A percentile compares a stretch with the other conserved stretches of the same genome.
Conservation (phyloP, 2,888 invertebrate genomes). For the Galeruca laticollis region DNA sequence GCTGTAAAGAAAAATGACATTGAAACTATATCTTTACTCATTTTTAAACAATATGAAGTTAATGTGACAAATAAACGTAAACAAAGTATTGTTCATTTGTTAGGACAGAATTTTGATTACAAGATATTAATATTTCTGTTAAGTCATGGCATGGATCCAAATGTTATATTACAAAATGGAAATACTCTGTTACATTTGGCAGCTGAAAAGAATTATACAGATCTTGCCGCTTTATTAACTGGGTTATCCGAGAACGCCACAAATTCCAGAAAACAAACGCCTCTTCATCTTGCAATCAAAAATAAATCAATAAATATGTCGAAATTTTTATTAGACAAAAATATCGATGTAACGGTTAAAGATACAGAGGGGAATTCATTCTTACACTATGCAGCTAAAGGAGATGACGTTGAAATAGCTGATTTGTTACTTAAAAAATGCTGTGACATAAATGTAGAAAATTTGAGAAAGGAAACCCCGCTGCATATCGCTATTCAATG, state of each 20-base stretch:
- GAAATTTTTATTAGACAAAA: neutral
- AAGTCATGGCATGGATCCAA: neutral
- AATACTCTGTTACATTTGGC: neutral
- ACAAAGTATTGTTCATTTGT: neutral
- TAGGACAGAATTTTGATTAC: neutral
- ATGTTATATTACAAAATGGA: neutral
- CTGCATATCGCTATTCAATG: neutral
- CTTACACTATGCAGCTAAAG: conserved; percentile 2
- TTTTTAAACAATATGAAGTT: neutral
- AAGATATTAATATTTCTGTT: neutral
- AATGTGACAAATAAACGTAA: neutral
- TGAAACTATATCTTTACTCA: neutral
- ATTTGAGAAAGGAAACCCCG: neutral
- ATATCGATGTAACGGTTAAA: neutral
- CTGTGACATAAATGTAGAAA: neutral
- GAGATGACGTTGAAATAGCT: neutral
- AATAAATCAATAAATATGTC: neutral
- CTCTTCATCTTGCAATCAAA: neutral
- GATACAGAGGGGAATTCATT: neutral
- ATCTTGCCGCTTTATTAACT: neutral
- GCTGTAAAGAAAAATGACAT: neutral
- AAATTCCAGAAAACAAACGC: neutral
- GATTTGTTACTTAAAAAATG: neutral
- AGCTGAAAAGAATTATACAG: neutral
- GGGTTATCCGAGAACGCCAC: neutral